Percentiles rank a stretch among this genome's conserved stretches.
phyloP scores from a whole-genome alignment of 2,113 vertebrate genomes.

The Xerus inauris region DNA sequence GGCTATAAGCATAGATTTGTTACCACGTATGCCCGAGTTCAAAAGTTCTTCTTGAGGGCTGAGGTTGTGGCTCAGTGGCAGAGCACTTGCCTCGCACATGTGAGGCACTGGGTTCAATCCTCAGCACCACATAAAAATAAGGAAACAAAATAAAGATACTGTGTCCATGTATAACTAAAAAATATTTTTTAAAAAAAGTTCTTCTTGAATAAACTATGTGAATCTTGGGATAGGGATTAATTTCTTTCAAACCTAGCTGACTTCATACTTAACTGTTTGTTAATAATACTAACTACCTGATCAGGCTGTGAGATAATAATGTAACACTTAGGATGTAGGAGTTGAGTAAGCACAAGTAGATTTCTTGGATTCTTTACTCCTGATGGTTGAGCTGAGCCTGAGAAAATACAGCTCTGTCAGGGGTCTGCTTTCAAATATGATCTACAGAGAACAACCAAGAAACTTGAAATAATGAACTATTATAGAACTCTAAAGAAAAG shows the following conservation, averaged over 20 bases:
- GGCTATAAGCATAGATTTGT: not conserved
- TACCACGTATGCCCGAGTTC: not conserved
- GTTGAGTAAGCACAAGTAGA: not conserved
- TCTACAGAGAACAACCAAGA: not conserved
- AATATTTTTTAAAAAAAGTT: too few relatives aligned
- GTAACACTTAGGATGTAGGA: not conserved
- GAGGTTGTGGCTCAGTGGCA: too few relatives aligned
- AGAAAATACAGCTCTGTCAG: not conserved
- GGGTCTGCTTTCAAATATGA: constrained; percentile 8
- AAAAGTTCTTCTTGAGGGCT: not conserved
- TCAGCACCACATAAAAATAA: too few relatives aligned
- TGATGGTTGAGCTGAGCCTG: not conserved
- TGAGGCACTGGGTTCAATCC: too few relatives aligned
- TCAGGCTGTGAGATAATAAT: not conserved
- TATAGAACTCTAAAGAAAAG: not conserved
- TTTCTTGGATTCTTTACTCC: not conserved
- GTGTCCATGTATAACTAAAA: too few relatives aligned
- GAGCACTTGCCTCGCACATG: too few relatives aligned
- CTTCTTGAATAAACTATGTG: not conserved
- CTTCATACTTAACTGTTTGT: not conserved
- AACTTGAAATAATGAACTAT: not conserved
- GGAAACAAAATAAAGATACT: too few relatives aligned
- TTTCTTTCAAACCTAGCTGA: not conserved
- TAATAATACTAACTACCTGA: not conserved
- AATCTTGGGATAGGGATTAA: not conserved